These are phyloP conservation scores for Odontophorus gujanensis DNA, from an alignment of 2,113 vertebrate species.

Conservation along the genomic window DNA sequence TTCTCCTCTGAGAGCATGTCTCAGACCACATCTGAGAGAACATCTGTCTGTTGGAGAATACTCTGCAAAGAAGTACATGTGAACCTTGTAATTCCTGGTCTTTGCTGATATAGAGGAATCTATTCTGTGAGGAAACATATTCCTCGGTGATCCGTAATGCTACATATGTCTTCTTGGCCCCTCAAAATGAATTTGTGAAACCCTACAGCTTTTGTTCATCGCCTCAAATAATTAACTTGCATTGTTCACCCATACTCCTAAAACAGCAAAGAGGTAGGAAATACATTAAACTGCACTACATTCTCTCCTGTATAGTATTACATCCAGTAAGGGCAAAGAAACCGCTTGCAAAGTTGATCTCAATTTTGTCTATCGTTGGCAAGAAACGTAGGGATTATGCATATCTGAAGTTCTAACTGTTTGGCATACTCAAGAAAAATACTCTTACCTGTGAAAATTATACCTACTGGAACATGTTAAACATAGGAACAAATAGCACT, in stretches of 20 bases:
- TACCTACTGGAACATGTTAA: background rate
- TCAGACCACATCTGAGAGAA: background rate
- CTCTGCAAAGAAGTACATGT: background rate
- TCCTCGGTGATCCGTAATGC: background rate
- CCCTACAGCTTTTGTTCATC: background rate
- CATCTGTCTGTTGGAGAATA: background rate
- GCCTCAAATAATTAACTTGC: background rate
- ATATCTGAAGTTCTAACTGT: background rate
- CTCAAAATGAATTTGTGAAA: background rate
- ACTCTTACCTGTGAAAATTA: background rate
- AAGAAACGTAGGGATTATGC: background rate
- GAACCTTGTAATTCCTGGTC: background rate
- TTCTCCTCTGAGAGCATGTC: background rate
- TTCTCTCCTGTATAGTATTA: background rate
- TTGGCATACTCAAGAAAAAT: background rate
- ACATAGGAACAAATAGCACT: background rate
- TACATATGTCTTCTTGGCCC: background rate
- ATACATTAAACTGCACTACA: background rate
- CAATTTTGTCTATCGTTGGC: background rate
- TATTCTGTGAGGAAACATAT: background rate
- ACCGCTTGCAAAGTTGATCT: background rate
- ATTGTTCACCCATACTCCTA: background rate
- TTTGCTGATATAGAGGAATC: background rate
- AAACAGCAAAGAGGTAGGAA: background rate
- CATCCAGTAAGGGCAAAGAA: background rate